phyloP scores from a whole-genome alignment of 2,888 invertebrate species.

The Oscheius sp. region DNA sequence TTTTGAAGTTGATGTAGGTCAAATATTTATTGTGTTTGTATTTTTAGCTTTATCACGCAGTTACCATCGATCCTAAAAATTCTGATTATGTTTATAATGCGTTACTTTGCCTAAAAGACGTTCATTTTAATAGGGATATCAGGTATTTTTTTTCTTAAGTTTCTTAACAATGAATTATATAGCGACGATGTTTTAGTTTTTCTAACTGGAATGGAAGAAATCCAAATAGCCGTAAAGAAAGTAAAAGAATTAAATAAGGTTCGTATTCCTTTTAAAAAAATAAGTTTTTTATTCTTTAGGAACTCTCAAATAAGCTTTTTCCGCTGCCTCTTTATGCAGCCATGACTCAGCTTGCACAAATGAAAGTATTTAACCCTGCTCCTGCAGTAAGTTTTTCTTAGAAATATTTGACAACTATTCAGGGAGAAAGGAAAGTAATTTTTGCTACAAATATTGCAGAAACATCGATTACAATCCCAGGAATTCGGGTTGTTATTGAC shows the following conservation, averaged over 20 bases:
- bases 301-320: conserved; percentile 27
- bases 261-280: neutral
- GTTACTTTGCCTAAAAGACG: conserved; percentile 72
- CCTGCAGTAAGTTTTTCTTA: conserved; percentile 11
- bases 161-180: conserved; percentile 24
- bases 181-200: conserved; percentile 71
- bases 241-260: conserved; percentile 70
- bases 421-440: conserved; percentile 79
- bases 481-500: conserved; percentile 80
- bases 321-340: conserved; percentile 87
- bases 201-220: conserved; percentile 92
- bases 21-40: neutral
- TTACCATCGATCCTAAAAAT: conserved; percentile 34
- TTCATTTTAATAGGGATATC: conserved; percentile 70
- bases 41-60: conserved; percentile 56
- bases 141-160: conserved; percentile 21
- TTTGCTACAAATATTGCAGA: conserved; percentile 96
- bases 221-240: conserved; percentile 75
- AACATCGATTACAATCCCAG: conserved; percentile 94
- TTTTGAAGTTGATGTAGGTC: conserved; percentile 76
- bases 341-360: conserved; percentile 83
- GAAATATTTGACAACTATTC: neutral
- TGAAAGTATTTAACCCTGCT: conserved; percentile 81
- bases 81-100: conserved; percentile 72
- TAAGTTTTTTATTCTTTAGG: conserved; percentile 7